A percentile compares a stretch with the other conserved stretches of the same genome.
Evolutionary conservation across 1,140 invertebrate species (phyloP).

Genomic region (Drosophila eugracilis): DNA sequence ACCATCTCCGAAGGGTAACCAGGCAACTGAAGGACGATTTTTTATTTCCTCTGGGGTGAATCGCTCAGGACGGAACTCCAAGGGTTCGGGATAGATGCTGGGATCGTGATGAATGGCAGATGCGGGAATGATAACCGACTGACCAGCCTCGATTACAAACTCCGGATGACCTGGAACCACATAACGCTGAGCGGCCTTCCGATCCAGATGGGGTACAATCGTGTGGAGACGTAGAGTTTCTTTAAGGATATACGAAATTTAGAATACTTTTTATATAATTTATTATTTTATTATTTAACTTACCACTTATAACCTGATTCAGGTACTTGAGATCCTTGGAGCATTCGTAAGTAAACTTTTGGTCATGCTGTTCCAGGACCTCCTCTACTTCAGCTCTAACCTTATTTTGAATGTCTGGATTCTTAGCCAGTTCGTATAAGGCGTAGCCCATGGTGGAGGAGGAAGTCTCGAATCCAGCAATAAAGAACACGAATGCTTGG

Average conservation of each 20-base stretch:
- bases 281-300: neutral
- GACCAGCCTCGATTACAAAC: slow-evolving; percentile 87
- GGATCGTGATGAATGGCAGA: slow-evolving; percentile 87
- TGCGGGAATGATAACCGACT: slow-evolving; percentile 87
- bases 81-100: slow-evolving; percentile 86
- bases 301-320: slow-evolving; percentile 84
- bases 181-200: slow-evolving; percentile 87
- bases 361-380: slow-evolving; percentile 83
- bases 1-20: slow-evolving; percentile 88
- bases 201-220: slow-evolving; percentile 86
- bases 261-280: accelerated
- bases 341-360: slow-evolving; percentile 86
- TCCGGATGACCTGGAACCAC: slow-evolving; percentile 87
- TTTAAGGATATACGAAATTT: neutral
- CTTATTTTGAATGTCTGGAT: slow-evolving; percentile 87
- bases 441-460: slow-evolving; percentile 86
- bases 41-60: slow-evolving; percentile 85
- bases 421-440: slow-evolving; percentile 87
- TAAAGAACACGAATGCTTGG: slow-evolving; percentile 84
- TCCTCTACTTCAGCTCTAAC: slow-evolving; percentile 87
- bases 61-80: slow-evolving; percentile 87
- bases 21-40: slow-evolving; percentile 84
- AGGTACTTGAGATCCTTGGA: slow-evolving; percentile 86
- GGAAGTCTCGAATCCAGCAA: slow-evolving; percentile 89
- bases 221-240: slow-evolving; percentile 89